Percentiles rank a stretch among this genome's conserved stretches.
Evolutionary conservation across 2,888 invertebrate species (phyloP).

Genomic region (Galeruca laticollis): DNA sequence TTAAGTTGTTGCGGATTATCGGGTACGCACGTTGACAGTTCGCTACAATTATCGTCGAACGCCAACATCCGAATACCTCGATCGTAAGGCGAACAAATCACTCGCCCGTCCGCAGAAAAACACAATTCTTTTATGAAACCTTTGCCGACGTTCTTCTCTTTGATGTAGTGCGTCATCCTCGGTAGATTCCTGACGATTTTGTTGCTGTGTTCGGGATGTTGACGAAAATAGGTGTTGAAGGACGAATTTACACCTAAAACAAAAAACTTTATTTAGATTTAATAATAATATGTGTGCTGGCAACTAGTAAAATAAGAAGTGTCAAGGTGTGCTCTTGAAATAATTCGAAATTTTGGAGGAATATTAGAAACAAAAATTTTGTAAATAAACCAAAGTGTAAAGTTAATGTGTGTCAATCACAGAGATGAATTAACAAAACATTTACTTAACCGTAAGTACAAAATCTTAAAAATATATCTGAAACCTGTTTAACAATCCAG

Average conservation of each 20-base stretch:
- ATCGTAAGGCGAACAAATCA: slow-evolving; percentile 91
- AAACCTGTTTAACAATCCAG: too few relatives aligned
- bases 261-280: background rate
- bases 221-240: slow-evolving; percentile 57
- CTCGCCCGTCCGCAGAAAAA: slow-evolving; percentile 89
- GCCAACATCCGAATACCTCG: slow-evolving; percentile 88
- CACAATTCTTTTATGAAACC: slow-evolving; percentile 95
- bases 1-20: slow-evolving; percentile 68
- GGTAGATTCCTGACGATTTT: slow-evolving; percentile 79
- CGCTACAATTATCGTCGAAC: slow-evolving; percentile 82
- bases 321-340: too few relatives aligned
- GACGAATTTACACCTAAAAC: slow-evolving; percentile 48
- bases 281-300: too few relatives aligned
- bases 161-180: slow-evolving; percentile 84
- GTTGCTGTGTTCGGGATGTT: slow-evolving; percentile 59
- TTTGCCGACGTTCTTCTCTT: slow-evolving; percentile 89
- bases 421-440: too few relatives aligned
- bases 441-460: too few relatives aligned
- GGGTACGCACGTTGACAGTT: slow-evolving; percentile 79
- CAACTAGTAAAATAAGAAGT: too few relatives aligned
- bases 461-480: too few relatives aligned
- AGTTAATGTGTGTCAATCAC: too few relatives aligned
- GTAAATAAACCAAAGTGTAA: too few relatives aligned
- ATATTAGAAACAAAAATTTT: too few relatives aligned
- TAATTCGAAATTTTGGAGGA: too few relatives aligned